Conservation (phyloP, 2,113 vertebrate species). For the Brachyistius frenatus region DNA sequence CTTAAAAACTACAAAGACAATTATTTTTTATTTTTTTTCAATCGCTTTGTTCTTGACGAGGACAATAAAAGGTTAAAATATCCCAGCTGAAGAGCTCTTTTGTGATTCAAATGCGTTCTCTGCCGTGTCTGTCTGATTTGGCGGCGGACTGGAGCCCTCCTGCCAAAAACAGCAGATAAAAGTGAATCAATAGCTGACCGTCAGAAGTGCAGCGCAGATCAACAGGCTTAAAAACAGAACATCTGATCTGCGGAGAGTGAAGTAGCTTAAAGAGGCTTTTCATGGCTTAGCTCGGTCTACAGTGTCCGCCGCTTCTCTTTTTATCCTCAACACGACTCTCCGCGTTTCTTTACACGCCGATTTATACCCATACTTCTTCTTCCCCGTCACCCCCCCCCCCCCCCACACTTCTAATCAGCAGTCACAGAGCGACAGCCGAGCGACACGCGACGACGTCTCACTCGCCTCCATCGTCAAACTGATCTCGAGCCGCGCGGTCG, state of each 20-base stretch:
- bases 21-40: too few relatives aligned
- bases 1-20: too few relatives aligned
- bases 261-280: constrained; percentile 73
- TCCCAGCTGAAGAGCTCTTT: background rate
- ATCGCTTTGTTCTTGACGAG: too few relatives aligned
- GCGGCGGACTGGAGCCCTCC: constrained; percentile 1
- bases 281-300: constrained; percentile 34
- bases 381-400: too few relatives aligned
- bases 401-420: background rate
- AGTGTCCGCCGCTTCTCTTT: constrained; percentile 31
- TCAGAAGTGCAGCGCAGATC: constrained; percentile 44
- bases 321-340: background rate
- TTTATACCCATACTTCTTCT: constrained; percentile 1
- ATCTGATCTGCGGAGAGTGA: constrained; percentile 62
- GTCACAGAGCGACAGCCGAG: background rate
- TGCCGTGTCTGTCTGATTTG: background rate
- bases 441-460: constrained; percentile 26
- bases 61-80: background rate
- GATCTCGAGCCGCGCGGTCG: constrained; percentile 51
- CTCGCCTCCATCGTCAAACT: constrained; percentile 58
- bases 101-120: background rate
- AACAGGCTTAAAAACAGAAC: constrained; percentile 64
- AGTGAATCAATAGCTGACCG: constrained; percentile 33
- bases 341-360: background rate
- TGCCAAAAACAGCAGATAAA: constrained; percentile 42